Conservation (phyloP, 2,797 vertebrate species). For the Amblyraja radiata region DNA sequence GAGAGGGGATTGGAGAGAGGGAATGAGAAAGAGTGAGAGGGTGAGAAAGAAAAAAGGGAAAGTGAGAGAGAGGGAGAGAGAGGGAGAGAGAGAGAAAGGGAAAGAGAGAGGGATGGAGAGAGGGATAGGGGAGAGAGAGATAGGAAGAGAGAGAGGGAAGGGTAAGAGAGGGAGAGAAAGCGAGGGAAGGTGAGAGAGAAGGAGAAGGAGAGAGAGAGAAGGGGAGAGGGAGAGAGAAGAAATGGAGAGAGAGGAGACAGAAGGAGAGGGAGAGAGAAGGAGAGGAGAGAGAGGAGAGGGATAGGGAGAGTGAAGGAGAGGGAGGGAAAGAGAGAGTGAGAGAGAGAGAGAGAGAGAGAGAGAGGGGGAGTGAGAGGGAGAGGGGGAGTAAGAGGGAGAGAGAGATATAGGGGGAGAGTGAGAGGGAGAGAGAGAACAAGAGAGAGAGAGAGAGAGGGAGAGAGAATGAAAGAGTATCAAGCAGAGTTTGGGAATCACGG, state of each 20-base stretch:
- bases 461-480: background rate
- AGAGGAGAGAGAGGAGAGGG: no score
- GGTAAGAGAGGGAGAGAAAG: background rate
- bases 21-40: background rate
- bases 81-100: no score
- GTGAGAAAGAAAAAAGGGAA: no score
- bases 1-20: background rate
- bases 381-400: no score
- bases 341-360: no score
- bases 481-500: no score
- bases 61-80: no score
- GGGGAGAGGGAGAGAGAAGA: background rate
- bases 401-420: rapidly evolving
- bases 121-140: no score
- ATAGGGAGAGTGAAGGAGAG: background rate
- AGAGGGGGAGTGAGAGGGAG: background rate
- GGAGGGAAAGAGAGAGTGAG: background rate
- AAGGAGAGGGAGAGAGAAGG: background rate
- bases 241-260: background rate
- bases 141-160: background rate
- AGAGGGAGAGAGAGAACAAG: background rate
- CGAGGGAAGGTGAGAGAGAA: background rate
- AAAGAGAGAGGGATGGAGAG: background rate
- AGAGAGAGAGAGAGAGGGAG: no score
- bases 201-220: background rate